A percentile compares a stretch with the other conserved stretches of the same genome.
phyloP scores from a whole-genome alignment of 2,888 invertebrate genomes.

The Yponomeuta malinellus region DNA sequence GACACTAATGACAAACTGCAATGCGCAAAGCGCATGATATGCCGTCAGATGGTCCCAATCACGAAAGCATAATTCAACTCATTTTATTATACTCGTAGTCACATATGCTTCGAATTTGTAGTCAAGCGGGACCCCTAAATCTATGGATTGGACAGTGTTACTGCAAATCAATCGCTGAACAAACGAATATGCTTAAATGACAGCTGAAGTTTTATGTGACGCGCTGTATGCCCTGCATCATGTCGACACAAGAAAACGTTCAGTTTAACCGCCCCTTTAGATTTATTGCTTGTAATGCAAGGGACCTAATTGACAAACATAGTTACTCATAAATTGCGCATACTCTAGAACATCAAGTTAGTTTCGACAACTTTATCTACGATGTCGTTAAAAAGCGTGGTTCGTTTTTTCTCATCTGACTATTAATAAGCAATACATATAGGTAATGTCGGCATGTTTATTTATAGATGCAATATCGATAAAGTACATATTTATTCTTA shows the following conservation, averaged over 20 bases:
- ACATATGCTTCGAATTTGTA: background rate
- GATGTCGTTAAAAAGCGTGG: background rate
- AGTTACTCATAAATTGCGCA: background rate
- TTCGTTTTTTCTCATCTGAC: background rate
- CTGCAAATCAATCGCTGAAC: background rate
- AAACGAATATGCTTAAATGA: background rate
- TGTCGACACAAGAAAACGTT: background rate
- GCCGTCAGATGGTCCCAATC: background rate
- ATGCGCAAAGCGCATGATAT: background rate
- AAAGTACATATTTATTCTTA: constrained; percentile 15
- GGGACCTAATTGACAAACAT: background rate
- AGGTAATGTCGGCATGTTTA: background rate
- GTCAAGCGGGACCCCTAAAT: background rate
- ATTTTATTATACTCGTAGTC: background rate
- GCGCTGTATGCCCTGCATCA: background rate
- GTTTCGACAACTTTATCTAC: background rate
- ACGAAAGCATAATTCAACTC: background rate
- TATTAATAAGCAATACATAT: background rate
- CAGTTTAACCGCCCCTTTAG: background rate
- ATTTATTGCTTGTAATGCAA: background rate
- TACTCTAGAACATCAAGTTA: background rate
- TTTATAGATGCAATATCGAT: constrained; percentile 10
- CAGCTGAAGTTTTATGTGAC: background rate
- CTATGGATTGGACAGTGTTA: background rate
- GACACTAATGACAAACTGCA: background rate